A percentile compares a stretch with the other conserved stretches of the same genome.
Conservation (phyloP, 2,113 vertebrate genomes). For the Paraplagusia blochii region DNA sequence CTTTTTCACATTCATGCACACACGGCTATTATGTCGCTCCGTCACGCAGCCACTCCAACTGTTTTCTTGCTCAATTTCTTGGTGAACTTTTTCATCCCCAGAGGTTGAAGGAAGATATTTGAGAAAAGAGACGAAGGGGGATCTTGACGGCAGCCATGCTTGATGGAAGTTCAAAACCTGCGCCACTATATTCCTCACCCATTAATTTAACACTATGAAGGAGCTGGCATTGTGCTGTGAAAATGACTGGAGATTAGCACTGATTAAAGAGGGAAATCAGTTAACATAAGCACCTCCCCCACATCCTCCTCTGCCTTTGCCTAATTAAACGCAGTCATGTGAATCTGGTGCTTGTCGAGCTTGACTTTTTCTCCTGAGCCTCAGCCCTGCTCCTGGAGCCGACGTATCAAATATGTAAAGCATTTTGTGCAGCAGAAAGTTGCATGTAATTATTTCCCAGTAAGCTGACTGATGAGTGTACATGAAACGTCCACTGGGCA, state of each 20-base stretch:
- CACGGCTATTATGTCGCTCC: not conserved
- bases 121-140: slow-evolving; percentile 38
- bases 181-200: slow-evolving; percentile 52
- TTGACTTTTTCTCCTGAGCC: slow-evolving; percentile 74
- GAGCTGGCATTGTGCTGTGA: slow-evolving; percentile 59
- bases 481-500: slow-evolving; percentile 57
- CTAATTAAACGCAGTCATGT: slow-evolving; percentile 98
- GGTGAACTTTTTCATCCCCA: slow-evolving; percentile 12
- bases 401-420: slow-evolving; percentile 71
- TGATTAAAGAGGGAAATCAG: slow-evolving; percentile 90
- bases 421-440: slow-evolving; percentile 66
- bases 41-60: not conserved
- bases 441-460: slow-evolving; percentile 70
- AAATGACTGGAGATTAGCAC: slow-evolving; percentile 72
- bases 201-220: slow-evolving; percentile 66
- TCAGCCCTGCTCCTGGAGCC: slow-evolving; percentile 50
- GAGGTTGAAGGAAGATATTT: slow-evolving; percentile 49
- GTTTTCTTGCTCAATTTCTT: slow-evolving; percentile 9
- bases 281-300: slow-evolving; percentile 85
- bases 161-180: slow-evolving; percentile 24
- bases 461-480: slow-evolving; percentile 64
- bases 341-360: slow-evolving; percentile 82
- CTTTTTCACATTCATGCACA: not conserved
- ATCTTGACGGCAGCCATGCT: slow-evolving; percentile 10
- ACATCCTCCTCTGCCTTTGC: slow-evolving; percentile 81